Percentiles rank a stretch among this genome's conserved stretches.
phyloP scores from a whole-genome alignment of 2,797 vertebrate genomes.

The Amniataba percoides region DNA sequence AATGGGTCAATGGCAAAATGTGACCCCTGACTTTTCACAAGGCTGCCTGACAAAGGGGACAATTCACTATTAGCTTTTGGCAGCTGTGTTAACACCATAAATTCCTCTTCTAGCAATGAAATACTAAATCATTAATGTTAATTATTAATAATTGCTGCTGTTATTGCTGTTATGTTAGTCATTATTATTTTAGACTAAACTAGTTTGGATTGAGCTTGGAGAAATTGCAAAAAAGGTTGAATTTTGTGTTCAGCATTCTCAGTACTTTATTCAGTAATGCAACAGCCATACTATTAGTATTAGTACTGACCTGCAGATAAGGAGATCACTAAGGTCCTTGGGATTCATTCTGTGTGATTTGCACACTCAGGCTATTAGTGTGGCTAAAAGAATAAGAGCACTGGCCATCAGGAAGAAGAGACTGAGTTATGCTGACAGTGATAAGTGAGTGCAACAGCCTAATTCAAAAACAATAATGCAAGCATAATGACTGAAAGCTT shows the following conservation, averaged over 20 bases:
- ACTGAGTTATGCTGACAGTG: not conserved
- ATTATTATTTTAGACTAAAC: not conserved
- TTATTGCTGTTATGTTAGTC: not conserved
- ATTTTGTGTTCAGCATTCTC: not conserved
- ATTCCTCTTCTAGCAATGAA: not conserved
- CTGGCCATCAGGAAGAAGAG: not conserved
- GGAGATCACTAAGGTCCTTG: not conserved
- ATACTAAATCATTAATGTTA: not conserved
- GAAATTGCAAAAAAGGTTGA: not conserved
- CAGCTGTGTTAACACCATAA: not conserved
- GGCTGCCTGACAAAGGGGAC: slow-evolving; percentile 3
- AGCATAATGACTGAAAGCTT: too few species aligned
- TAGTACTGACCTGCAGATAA: not conserved
- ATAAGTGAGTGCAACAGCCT: not conserved
- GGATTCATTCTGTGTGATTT: not conserved
- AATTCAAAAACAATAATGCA: not conserved
- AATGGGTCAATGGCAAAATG: slow-evolving; percentile 60
- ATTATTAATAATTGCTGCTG: not conserved
- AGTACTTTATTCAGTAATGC: not conserved
- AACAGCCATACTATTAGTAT: too few species aligned
- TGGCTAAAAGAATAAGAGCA: not conserved
- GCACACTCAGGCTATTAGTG: not conserved
- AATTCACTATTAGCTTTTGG: not conserved
- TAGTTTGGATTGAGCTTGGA: not conserved
- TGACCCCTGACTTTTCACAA: slow-evolving; percentile 48